phyloP scores from a whole-genome alignment of 2,888 invertebrate species.

The Andrena haemorrhoa region DNA sequence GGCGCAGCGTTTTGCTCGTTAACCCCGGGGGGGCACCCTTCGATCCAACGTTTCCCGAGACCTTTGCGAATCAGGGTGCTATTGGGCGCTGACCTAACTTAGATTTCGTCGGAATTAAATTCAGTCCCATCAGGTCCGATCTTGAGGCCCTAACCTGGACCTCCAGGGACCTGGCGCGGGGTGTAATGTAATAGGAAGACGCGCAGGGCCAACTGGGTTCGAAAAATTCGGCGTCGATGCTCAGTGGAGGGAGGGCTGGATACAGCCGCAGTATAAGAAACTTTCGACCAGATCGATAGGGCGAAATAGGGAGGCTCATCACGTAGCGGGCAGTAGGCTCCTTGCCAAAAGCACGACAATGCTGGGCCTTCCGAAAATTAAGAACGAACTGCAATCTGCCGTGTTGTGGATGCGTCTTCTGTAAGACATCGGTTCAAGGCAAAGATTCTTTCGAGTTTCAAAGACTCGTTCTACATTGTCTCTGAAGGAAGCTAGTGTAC shows the following conservation, averaged over 20 bases:
- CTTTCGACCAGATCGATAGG: slow-evolving; percentile 47
- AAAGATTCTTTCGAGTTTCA: slow-evolving; percentile 7
- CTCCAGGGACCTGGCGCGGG: not conserved
- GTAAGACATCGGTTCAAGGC: not conserved
- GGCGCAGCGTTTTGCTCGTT: not conserved
- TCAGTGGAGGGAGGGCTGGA: not conserved
- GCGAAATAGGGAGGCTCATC: slow-evolving; percentile 33
- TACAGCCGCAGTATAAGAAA: slow-evolving; percentile 26
- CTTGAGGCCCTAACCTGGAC: not conserved
- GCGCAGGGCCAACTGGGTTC: not conserved
- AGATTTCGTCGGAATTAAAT: not conserved
- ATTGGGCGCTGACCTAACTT: not conserved
- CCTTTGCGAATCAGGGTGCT: too few relatives aligned
- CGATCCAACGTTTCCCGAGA: too few relatives aligned
- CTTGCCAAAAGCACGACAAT: slow-evolving; percentile 52
- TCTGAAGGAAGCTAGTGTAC: not conserved
- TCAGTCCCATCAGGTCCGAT: not conserved
- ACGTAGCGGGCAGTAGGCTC: slow-evolving; percentile 37
- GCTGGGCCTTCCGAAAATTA: slow-evolving; percentile 51
- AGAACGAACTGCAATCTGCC: slow-evolving; percentile 39
- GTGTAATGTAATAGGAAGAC: not conserved
- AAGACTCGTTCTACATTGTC: slow-evolving; percentile 11
- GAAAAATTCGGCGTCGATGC: slow-evolving; percentile 16
- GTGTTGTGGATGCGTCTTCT: slow-evolving; percentile 40
- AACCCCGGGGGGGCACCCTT: not conserved